Evolutionary conservation across 2,888 invertebrate species (phyloP).

Genomic region (Chirona hameri): DNA sequence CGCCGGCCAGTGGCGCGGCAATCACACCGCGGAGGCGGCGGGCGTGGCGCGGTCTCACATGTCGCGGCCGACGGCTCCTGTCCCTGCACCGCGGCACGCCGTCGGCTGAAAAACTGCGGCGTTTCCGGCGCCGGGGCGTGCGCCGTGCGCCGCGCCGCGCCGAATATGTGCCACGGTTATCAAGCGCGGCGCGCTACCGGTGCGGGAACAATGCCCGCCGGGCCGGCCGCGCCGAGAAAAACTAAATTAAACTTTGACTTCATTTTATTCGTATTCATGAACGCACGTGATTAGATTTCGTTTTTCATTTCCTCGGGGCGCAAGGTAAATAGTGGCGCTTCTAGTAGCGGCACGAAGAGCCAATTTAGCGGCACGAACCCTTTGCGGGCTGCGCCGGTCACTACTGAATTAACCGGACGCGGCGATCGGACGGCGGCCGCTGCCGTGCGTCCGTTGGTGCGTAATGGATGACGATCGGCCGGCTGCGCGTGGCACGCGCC

Average conservation of each 20-base stretch:
- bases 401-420: not conserved
- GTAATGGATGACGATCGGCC: not conserved
- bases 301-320: constrained; percentile 24
- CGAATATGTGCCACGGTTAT: constrained; percentile 4
- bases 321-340: constrained; percentile 22
- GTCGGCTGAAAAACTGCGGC: not conserved
- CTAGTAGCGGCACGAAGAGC: constrained; percentile 8
- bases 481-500: not conserved
- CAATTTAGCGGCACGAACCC: constrained; percentile 2
- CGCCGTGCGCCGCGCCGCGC: not conserved
- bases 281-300: constrained; percentile 23
- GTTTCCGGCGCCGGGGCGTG: not conserved
- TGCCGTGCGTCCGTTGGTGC: not conserved
- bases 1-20: not conserved
- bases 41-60: not conserved
- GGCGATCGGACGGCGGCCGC: not conserved
- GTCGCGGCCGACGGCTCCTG: no score
- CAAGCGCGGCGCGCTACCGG: not conserved
- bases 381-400: not conserved
- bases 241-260: constrained; percentile 26
- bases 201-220: constrained; percentile 8
- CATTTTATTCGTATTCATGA: constrained; percentile 29
- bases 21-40: not conserved
- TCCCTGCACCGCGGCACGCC: not conserved
- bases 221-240: not conserved